Conservation (phyloP, 1,140 invertebrate species). For the Colletes gigas region DNA sequence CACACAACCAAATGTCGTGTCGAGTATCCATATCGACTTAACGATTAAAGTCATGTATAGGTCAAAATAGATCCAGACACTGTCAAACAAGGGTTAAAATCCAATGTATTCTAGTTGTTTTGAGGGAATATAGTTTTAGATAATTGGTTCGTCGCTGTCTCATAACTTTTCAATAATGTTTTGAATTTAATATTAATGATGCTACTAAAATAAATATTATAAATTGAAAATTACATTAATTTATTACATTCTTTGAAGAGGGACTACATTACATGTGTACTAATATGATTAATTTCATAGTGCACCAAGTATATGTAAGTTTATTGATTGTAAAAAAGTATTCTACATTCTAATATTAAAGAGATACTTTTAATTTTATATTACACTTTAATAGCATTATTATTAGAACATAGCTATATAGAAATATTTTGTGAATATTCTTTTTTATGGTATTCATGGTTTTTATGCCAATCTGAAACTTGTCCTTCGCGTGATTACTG, state of each 20-base stretch:
- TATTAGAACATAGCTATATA: neutral
- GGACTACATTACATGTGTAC: neutral
- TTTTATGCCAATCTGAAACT: constrained; percentile 6
- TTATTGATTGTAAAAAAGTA: neutral
- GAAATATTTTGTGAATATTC: constrained; percentile 15
- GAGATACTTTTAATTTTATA: neutral
- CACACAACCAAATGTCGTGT: no score
- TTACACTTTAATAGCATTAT: neutral
- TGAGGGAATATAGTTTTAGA: neutral
- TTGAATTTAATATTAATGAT: neutral
- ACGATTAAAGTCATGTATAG: no score
- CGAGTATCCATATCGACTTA: no score
- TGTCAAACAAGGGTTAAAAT: no score
- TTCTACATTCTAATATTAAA: no score
- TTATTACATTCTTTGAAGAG: neutral
- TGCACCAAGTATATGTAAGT: neutral
- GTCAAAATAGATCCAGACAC: no score
- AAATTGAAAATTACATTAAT: neutral
- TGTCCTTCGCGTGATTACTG: constrained; percentile 6
- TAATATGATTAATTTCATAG: neutral
- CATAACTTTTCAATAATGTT: neutral
- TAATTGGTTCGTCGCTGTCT: neutral
- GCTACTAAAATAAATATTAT: neutral
- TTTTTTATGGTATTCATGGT: constrained; percentile 26
- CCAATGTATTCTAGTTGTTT: neutral